Conservation (phyloP, 2,797 vertebrate genomes). For the Ispidina lecontei region DNA sequence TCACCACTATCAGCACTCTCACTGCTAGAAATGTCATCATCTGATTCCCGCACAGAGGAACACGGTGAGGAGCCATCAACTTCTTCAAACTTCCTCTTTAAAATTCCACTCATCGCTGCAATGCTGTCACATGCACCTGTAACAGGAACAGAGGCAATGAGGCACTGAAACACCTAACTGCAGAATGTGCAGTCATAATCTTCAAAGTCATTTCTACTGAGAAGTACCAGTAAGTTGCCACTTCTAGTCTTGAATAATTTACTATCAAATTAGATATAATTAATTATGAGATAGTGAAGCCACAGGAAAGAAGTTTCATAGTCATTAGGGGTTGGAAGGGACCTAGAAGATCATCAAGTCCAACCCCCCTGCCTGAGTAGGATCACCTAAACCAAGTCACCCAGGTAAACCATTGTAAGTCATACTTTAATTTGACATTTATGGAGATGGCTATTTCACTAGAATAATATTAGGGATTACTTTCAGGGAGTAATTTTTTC, state of each 20-base stretch:
- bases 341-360: too few relatives aligned
- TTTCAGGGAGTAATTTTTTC: not conserved
- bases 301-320: not conserved
- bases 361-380: too few relatives aligned
- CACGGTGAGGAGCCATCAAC: slow-evolving; percentile 95
- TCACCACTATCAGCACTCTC: slow-evolving; percentile 98
- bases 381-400: too few relatives aligned
- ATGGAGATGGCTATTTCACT: not conserved
- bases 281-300: not conserved
- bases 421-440: not conserved
- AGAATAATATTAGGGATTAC: not conserved
- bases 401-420: rapidly evolving
- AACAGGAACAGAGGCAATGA: slow-evolving; percentile 46
- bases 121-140: slow-evolving; percentile 79
- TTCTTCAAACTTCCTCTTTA: slow-evolving; percentile 98
- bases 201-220: slow-evolving; percentile 22
- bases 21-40: slow-evolving; percentile 95
- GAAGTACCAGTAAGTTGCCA: not conserved
- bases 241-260: slow-evolving; percentile 13
- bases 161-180: slow-evolving; percentile 43
- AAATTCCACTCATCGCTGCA: slow-evolving; percentile 90
- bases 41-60: slow-evolving; percentile 92
- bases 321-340: too few relatives aligned
- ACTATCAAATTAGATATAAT: not conserved
- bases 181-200: not conserved